These are phyloP conservation scores for Tautogolabrus adspersus DNA, from an alignment of 2,113 vertebrate genomes.

Conservation along the genomic window DNA sequence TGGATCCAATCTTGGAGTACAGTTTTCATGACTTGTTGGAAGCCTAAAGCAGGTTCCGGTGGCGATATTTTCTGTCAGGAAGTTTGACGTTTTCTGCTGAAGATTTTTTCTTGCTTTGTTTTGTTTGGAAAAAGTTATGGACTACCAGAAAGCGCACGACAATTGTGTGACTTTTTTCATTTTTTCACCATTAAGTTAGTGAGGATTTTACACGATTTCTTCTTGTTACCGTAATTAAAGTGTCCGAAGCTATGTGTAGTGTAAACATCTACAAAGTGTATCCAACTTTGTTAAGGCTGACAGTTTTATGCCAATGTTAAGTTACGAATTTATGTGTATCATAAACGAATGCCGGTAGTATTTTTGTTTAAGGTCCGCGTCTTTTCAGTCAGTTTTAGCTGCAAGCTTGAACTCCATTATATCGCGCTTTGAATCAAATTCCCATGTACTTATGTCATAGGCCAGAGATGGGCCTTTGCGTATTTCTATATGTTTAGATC, in stretches of 20 bases:
- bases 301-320: neutral
- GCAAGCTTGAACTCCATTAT: neutral
- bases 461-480: conserved; percentile 6
- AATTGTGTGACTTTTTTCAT: neutral
- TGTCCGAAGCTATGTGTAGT: conserved; percentile 18
- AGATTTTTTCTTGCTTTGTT: conserved; percentile 70
- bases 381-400: neutral
- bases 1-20: neutral
- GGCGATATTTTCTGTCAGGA: conserved; percentile 79
- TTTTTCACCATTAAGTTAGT: conserved; percentile 9
- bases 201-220: conserved; percentile 12
- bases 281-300: neutral
- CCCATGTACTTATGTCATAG: neutral
- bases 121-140: conserved; percentile 50
- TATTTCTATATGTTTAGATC: neutral
- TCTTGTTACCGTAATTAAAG: neutral
- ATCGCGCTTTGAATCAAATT: conserved; percentile 25
- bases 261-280: conserved; percentile 15
- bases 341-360: neutral
- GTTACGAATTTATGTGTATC: neutral
- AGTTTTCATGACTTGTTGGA: conserved; percentile 44
- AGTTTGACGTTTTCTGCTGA: conserved; percentile 74
- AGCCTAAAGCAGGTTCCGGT: conserved; percentile 76
- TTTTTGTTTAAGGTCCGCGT: neutral
- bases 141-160: neutral